These are phyloP conservation scores for Yponomeuta malinellus DNA, from an alignment of 2,888 invertebrate genomes.

Conservation along the genomic window DNA sequence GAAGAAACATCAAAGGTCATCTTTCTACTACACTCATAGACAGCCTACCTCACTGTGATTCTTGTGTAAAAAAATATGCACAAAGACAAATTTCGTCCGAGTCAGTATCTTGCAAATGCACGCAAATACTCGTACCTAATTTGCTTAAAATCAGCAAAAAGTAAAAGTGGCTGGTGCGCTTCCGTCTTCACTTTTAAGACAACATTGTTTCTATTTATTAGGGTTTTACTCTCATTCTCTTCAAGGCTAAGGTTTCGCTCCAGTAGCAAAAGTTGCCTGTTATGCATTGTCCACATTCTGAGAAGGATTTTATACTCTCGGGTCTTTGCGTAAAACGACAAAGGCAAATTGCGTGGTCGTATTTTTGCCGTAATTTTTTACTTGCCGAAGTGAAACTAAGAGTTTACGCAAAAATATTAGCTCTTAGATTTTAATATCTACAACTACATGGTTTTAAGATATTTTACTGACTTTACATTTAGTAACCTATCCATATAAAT, in stretches of 20 bases:
- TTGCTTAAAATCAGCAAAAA: conserved; percentile 23
- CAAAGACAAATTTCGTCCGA: background rate
- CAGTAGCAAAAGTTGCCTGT: conserved; percentile 33
- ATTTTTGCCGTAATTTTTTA: conserved; percentile 23
- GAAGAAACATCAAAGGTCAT: no score
- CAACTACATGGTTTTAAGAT: no score
- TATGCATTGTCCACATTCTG: conserved; percentile 35
- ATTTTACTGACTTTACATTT: no score
- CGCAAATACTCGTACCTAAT: conserved; percentile 19
- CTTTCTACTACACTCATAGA: no score
- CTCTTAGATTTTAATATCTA: background rate
- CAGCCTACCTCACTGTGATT: background rate
- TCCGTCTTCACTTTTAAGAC: conserved; percentile 9
- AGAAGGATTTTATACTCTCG: conserved; percentile 53
- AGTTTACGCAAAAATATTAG: conserved; percentile 25
- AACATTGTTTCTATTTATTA: conserved; percentile 11
- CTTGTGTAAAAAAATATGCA: background rate
- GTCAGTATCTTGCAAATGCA: conserved; percentile 16
- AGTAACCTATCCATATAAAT: no score
- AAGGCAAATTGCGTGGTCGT: conserved; percentile 36
- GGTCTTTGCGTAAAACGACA: conserved; percentile 33
- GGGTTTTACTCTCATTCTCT: background rate
- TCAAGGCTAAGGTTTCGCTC: conserved; percentile 20
- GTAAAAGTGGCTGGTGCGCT: conserved; percentile 11
- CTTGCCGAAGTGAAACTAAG: conserved; percentile 35